Evolutionary conservation across 2,888 invertebrate genomes (phyloP).

Genomic region (Nasonia oneida): DNA sequence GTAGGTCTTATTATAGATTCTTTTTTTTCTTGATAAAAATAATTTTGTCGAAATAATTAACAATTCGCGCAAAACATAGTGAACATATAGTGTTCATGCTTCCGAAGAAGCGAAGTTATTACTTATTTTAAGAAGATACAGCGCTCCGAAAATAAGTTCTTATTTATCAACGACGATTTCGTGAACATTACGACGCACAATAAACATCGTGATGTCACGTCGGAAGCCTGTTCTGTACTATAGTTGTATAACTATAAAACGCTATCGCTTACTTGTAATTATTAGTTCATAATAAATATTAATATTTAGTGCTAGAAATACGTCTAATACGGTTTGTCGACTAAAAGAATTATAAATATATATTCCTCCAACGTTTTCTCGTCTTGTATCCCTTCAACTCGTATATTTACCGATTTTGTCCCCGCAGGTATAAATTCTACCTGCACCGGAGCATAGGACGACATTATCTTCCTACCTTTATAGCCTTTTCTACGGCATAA

Average conservation of each 20-base stretch:
- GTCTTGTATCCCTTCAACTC: not conserved
- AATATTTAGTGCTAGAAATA: not conserved
- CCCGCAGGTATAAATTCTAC: conserved; percentile 44
- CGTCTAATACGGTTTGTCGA: not conserved
- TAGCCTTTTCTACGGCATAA: conserved; percentile 28
- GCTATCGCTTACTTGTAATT: not conserved
- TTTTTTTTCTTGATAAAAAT: not conserved
- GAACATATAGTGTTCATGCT: not conserved
- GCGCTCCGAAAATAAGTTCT: conserved; percentile 40
- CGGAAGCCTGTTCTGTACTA: not conserved
- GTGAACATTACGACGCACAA: conserved; percentile 25
- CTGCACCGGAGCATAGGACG: not conserved
- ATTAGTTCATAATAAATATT: not conserved
- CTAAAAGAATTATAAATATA: not conserved
- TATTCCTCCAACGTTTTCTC: not conserved
- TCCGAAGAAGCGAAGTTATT: not conserved
- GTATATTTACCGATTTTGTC: conserved; percentile 30
- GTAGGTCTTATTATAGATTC: not conserved
- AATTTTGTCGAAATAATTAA: not conserved
- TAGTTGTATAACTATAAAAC: conserved; percentile 1
- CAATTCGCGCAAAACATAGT: not conserved
- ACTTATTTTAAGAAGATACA: conserved; percentile 12
- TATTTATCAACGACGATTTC: conserved; percentile 44
- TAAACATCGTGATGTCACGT: not conserved
- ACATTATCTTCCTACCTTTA: not conserved